These are phyloP conservation scores for Eumacrocentrus americanus DNA, from an alignment of 2,888 invertebrate species.

Conservation along the genomic window DNA sequence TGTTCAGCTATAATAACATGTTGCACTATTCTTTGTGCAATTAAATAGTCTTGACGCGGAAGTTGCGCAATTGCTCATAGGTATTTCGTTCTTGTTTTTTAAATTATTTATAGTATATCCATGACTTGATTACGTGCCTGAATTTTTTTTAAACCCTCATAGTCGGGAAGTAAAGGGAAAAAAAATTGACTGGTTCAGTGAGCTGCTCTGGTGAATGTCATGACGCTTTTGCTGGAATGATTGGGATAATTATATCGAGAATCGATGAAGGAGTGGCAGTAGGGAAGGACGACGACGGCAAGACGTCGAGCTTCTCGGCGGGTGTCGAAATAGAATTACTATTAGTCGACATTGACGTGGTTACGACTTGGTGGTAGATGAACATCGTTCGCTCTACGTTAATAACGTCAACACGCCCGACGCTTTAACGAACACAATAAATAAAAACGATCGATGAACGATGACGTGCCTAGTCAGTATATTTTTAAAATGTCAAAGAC, in stretches of 20 bases:
- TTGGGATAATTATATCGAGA: slow-evolving; percentile 36
- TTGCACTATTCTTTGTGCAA: slow-evolving; percentile 17
- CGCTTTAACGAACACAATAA: slow-evolving; percentile 20
- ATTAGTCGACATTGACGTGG: slow-evolving; percentile 43
- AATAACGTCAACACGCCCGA: slow-evolving; percentile 20
- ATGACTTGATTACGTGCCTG: neutral
- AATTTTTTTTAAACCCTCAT: too few relatives aligned
- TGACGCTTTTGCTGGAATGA: neutral
- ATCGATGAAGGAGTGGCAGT: slow-evolving; percentile 26
- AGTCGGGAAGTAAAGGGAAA: too few relatives aligned
- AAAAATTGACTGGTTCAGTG: neutral
- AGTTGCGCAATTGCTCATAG: slow-evolving; percentile 6
- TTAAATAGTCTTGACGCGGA: slow-evolving; percentile 3
- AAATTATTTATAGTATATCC: neutral
- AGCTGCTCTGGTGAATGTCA: neutral
- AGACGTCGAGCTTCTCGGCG: too few relatives aligned
- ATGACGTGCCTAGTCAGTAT: neutral
- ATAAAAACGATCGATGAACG: slow-evolving; percentile 13
- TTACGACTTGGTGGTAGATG: slow-evolving; percentile 30
- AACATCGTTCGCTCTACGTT: neutral
- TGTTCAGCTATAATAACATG: slow-evolving; percentile 13
- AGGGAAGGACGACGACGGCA: too few relatives aligned
- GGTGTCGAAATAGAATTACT: slow-evolving; percentile 48
- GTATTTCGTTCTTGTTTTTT: neutral
- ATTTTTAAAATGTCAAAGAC: neutral